A percentile compares a stretch with the other conserved stretches of the same genome.
phyloP scores from a whole-genome alignment of 1,140 invertebrate species.

The Oryzaephilus surinamensis region DNA sequence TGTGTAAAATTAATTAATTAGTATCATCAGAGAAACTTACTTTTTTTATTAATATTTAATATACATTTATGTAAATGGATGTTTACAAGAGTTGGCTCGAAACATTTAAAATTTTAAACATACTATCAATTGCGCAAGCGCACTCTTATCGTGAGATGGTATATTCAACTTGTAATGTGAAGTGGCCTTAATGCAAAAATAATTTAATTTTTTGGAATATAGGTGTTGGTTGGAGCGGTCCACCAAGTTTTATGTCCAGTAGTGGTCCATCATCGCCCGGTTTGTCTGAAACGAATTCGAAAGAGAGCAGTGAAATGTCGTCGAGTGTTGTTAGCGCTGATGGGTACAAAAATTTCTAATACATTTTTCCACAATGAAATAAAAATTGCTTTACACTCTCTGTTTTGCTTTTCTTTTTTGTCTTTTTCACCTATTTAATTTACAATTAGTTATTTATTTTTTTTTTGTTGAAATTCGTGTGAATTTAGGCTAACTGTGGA shows the following conservation, averaged over 20 bases:
- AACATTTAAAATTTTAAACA: too few relatives aligned
- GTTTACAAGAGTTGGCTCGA: too few relatives aligned
- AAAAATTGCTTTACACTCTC: conserved; percentile 6
- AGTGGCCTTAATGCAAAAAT: too few relatives aligned
- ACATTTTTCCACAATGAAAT: conserved; percentile 3
- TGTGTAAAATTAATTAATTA: too few relatives aligned
- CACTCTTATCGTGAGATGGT: too few relatives aligned
- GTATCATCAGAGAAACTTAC: too few relatives aligned
- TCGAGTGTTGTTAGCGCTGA: conserved; percentile 51
- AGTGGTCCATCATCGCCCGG: conserved; percentile 57
- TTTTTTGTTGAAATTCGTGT: neutral
- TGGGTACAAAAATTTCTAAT: conserved; percentile 37
- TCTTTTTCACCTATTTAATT: conserved; percentile 4
- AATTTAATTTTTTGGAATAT: conserved; percentile 11
- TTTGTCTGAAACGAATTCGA: conserved; percentile 42
- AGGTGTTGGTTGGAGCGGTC: conserved; percentile 47
- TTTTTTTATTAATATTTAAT: too few relatives aligned
- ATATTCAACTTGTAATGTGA: too few relatives aligned
- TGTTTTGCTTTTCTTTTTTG: conserved; percentile 2
- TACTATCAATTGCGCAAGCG: too few relatives aligned
- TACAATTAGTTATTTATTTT: neutral
- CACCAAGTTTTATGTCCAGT: conserved; percentile 48
- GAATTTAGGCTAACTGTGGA: conserved; percentile 26
- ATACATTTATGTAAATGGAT: too few relatives aligned
- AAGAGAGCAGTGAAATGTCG: conserved; percentile 51